phyloP scores from a whole-genome alignment of 2,888 invertebrate species.

The Periphyllus acericola region DNA sequence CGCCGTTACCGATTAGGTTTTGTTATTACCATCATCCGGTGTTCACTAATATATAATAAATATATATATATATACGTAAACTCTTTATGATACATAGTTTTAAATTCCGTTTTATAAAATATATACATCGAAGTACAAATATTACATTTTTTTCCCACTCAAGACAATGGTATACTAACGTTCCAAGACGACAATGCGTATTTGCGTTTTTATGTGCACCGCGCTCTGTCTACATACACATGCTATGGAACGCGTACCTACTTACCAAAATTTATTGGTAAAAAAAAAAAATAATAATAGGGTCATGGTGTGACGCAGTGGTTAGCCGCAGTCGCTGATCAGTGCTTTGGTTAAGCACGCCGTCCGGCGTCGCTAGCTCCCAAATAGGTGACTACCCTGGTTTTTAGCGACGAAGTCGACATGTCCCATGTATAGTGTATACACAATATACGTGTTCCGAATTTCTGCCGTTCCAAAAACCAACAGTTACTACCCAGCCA shows the following conservation, averaged over 20 bases:
- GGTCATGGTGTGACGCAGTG: no score
- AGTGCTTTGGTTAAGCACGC: no score
- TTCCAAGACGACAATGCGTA: background rate
- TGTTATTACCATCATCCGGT: background rate
- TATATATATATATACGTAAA: background rate
- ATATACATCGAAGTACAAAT: background rate
- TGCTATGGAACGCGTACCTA: background rate
- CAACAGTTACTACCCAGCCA: no score
- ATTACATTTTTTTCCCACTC: background rate
- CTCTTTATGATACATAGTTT: background rate
- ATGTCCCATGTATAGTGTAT: no score
- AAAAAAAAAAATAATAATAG: background rate
- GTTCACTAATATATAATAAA: background rate
- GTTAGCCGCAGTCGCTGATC: no score
- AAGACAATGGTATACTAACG: background rate
- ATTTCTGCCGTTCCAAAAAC: no score
- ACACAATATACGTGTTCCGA: no score
- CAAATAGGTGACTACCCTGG: no score
- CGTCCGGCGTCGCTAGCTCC: no score
- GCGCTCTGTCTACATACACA: background rate
- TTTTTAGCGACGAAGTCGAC: no score
- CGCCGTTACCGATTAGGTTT: constrained; percentile 1
- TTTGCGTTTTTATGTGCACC: background rate
- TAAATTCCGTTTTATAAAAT: background rate
- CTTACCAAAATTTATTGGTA: background rate